Percentiles rank a stretch among this genome's conserved stretches.
phyloP scores from a whole-genome alignment of 2,113 vertebrate species.

The Menura novaehollandiae region DNA sequence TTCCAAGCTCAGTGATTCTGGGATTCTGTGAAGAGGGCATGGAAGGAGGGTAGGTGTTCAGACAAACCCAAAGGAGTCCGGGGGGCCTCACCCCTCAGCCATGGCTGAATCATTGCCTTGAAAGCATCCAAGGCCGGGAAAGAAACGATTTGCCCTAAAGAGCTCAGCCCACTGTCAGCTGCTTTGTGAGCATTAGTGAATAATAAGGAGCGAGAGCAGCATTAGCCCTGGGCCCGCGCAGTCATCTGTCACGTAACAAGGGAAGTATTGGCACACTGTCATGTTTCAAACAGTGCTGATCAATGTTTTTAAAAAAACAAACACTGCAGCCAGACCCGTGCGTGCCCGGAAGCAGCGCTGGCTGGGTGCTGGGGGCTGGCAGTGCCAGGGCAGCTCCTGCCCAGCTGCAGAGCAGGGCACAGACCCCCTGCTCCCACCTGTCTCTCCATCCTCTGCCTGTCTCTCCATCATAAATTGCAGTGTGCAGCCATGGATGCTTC shows the following conservation, averaged over 20 bases:
- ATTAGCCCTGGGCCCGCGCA: neutral
- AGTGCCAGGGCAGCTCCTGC: neutral
- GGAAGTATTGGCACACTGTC: conserved; percentile 34
- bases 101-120: neutral
- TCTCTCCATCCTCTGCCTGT: too few species aligned
- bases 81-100: neutral
- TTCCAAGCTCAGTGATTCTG: neutral
- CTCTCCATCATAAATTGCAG: neutral
- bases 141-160: conserved; percentile 9
- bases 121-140: neutral
- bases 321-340: neutral
- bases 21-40: neutral
- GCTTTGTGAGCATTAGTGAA: conserved; percentile 15
- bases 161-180: conserved; percentile 24
- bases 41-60: neutral
- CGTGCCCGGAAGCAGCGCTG: neutral
- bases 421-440: neutral
- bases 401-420: neutral
- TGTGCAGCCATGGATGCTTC: rapidly evolving
- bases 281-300: conserved; percentile 41
- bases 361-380: neutral
- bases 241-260: conserved; percentile 36
- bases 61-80: neutral
- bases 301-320: neutral
- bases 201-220: conserved; percentile 38